Evolutionary conservation across 2,888 invertebrate species (phyloP), one percentile per base, ranked within the genome.

Genomic region (Pachliopta kotzebuea): DNA sequence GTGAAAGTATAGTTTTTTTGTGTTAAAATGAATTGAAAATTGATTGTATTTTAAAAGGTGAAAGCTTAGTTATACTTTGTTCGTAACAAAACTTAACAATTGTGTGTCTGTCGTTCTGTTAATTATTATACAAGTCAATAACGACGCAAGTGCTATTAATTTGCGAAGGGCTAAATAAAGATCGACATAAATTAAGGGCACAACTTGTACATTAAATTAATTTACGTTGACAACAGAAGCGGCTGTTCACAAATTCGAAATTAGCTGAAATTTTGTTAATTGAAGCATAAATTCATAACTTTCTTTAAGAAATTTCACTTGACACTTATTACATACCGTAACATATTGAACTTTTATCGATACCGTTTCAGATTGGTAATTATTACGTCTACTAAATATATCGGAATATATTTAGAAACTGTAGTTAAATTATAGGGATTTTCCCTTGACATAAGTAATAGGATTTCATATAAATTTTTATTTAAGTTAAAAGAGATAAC

Each of bases 281-380:
- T 65, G 64, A 62, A 56, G 62, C 60, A 62, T 63, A 62, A 62
- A 56, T 65, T 62, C 52, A 26, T 60, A 64, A 66, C 62, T 66
- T 66, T 60, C 58, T 53, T 60, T 31, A 61, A 64, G 63, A 64
- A 66, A 63, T 58, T 67, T n/a, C 1, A 4, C 18, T 1, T 42
- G 17, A n/a, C 45, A 45, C 45, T n/a, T 45, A 45, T 45, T 42
- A 42, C 42, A 4, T 42, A 45, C n/a, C 18, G 4, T 45, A n/a
- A n/a, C 45, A 4, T n/a, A 45, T n/a, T 45, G n/a, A n/a, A 45
- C 9, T 18, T 18, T 2, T n/a, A 45, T 3, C n/a, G 6, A 4
- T n/a, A 45, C n/a, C 45, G 18, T 45, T 45, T n/a, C 18, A n/a
- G 6, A 0, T 37, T 37, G 14, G 11, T 37, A 37, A 37, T 11